Base-by-base conservation (phyloP, 2,888 invertebrate species). In the Drosophila antonietae region DNA sequence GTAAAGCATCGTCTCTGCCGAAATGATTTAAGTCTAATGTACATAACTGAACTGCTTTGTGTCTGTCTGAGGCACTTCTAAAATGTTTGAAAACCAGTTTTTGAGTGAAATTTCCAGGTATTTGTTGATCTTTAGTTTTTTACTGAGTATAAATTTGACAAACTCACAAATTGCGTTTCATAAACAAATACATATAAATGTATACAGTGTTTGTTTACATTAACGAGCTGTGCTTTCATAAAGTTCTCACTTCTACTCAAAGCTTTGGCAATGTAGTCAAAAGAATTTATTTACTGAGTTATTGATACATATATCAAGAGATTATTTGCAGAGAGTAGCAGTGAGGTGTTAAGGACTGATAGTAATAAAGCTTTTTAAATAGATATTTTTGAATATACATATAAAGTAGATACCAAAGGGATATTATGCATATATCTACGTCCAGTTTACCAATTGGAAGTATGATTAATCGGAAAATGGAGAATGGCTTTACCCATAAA, bases 11-110 rank as follows among this genome's bases (percentile, higher is more conserved):
- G 6, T 28, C 28, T 28, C 6, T 6, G 28, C 28, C 6, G 28
- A 6, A 28, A 28, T 28, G 6, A 28, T 4, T 28, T 5, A 6
- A 28, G 28, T 28, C 10, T 39, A 10, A n/a, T 10, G 15, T 10
- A 20, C 12, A 14, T n/a, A 12, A n/a, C 2, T 14, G 23, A 28
- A 47, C 14, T 14, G 35, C 8, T 31, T n/a, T 39, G 12, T 6
- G n/a, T 23, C 1, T 9, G 6, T 4, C 1, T 9, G 6, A 20
- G 2, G n/a, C n/a, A 37, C 20, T 9, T 18, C 10, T 14, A 14
- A 37, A 58, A 1, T 18, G 14, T 43, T 35, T 35, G n/a, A 10
- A 37, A 46, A 62, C 62, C 46, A 46, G 46, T 56, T 56, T 62
- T 46, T 49, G 6, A 49, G n/a, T 49, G 18, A 9, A 31, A 35